Base-by-base conservation (phyloP, 2,888 invertebrate species). In the Lochmaea capreae region DNA sequence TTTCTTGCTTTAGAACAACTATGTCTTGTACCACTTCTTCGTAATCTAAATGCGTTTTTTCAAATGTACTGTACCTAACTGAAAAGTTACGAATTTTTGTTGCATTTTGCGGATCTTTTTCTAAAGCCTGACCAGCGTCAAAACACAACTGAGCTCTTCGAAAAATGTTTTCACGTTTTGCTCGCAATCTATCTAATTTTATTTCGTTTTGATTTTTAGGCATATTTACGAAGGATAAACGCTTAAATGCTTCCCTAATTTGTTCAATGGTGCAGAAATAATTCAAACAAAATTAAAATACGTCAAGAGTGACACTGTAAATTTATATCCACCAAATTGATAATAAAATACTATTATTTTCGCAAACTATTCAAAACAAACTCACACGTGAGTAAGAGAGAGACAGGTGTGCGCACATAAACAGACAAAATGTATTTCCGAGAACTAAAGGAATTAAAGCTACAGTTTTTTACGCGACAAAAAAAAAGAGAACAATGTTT, bases 121-220 rank as follows among this genome's bases (percentile, higher is more conserved):
- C 22, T 49, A 65, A 65, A 3, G 43, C 65, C 46, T 5, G 14
- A 14, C 65, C 65, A 0, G 46, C 65, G 39, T 65, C 65, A 16
- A 42, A 65, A 65, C 65, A 65, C n/a, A 65, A 43, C 9, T 65
- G 65, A 43, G 16, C 46, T 43, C 65, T 42, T 39, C 65, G 46
- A 65, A 65, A 65, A 16, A 46, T 42, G 10, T 43, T 65, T n/a
- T 65, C 46, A 5, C 65, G 4, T 65, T 65, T 65, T 12, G 22
- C 6, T 18, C 9, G 3, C 6, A 58, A 26, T 22, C 9, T 4
- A 14, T 58, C 58, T 22, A 58, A 58, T 58, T 58, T 58, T 57
- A 57, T 10, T 57, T 57, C 18, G 18, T 57, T 18, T 57, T 57
- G 22, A n/a, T 18, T 9, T 16, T 57, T 57, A 16, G 57, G 57